Conservation (phyloP, 2,113 vertebrate genomes). For the Neolamprologus sp. region DNA sequence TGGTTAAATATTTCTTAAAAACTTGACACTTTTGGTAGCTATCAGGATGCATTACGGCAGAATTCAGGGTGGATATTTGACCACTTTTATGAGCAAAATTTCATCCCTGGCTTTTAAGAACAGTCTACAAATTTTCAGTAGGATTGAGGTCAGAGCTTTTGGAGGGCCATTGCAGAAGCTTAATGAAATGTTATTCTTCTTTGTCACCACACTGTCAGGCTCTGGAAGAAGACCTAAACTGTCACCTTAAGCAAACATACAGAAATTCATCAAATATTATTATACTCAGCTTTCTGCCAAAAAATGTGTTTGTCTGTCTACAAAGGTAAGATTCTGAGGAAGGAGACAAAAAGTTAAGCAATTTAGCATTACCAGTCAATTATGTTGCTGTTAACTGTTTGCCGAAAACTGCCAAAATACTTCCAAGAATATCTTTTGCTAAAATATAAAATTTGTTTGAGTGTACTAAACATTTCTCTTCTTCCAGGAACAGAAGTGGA, state of each 20-base stretch:
- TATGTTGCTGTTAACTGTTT: background rate
- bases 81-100: background rate
- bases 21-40: background rate
- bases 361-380: background rate
- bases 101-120: background rate
- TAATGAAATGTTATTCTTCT: background rate
- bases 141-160: background rate
- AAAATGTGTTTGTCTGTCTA: background rate
- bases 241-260: background rate
- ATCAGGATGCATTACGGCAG: background rate
- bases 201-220: background rate
- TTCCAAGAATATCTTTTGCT: rapidly evolving
- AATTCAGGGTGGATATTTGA: background rate
- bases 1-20: background rate
- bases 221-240: background rate
- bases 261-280: background rate
- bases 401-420: rapidly evolving
- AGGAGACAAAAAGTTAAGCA: background rate
- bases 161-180: background rate
- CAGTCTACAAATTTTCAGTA: rapidly evolving
- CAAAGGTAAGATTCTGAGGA: background rate
- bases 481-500: background rate
- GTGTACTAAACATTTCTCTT: background rate
- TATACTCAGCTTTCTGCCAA: background rate
- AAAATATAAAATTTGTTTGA: background rate